phyloP scores from a whole-genome alignment of 2,888 invertebrate genomes.

The Chalcis sispes region DNA sequence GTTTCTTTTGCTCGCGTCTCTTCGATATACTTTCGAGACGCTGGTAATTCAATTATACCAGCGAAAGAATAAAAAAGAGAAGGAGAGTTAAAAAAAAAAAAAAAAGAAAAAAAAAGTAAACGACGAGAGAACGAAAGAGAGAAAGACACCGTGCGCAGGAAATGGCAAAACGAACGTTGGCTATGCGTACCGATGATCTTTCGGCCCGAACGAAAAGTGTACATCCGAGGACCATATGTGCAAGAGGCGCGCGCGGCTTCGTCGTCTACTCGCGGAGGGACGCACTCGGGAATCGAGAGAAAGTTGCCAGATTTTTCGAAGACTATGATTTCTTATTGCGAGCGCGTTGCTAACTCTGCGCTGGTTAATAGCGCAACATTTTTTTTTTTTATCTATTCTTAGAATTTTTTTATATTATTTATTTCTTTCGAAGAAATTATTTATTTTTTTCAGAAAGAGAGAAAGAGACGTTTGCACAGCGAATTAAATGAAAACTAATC shows the following conservation, averaged over 20 bases:
- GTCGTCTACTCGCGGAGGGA: background rate
- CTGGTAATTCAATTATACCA: conserved; percentile 31
- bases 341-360: too few relatives aligned
- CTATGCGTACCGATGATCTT: background rate
- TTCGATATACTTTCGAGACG: background rate
- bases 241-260: background rate
- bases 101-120: too few relatives aligned
- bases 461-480: too few relatives aligned
- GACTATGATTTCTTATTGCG: conserved; percentile 1
- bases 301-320: conserved; percentile 47
- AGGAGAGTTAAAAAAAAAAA: background rate
- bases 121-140: background rate
- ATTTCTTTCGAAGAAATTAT: background rate
- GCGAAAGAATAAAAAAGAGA: background rate
- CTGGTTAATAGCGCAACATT: background rate
- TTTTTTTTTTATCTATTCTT: background rate
- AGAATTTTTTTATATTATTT: background rate
- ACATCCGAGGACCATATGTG: conserved; percentile 35
- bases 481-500: too few relatives aligned
- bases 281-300: conserved; percentile 6
- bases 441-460: too few relatives aligned
- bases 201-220: conserved; percentile 11
- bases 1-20: background rate
- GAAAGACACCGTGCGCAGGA: conserved; percentile 7
- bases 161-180: background rate